Percentiles rank a stretch among this genome's conserved stretches.
These are phyloP conservation scores for Nematopogon swammerdamellus DNA, from an alignment of 2,888 invertebrate genomes.

Conservation along the genomic window DNA sequence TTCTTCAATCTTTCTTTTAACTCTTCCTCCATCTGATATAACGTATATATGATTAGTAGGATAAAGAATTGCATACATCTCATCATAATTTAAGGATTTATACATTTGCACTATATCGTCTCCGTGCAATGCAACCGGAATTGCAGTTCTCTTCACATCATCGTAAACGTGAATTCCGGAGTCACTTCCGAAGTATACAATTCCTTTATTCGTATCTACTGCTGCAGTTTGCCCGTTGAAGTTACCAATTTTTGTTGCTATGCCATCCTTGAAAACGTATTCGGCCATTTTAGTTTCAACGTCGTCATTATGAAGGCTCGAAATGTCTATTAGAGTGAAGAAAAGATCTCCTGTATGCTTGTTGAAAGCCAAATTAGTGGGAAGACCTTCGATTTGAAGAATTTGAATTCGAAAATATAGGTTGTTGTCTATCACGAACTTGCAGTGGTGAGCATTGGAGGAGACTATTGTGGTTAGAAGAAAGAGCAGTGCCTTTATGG, in stretches of 20 bases:
- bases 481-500: too few relatives aligned
- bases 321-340: slow-evolving; percentile 41
- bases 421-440: too few relatives aligned
- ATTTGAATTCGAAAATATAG: slow-evolving; percentile 28
- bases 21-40: slow-evolving; percentile 28
- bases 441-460: too few relatives aligned
- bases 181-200: slow-evolving; percentile 37
- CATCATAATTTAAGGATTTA: slow-evolving; percentile 25
- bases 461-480: too few relatives aligned
- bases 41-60: slow-evolving; percentile 37
- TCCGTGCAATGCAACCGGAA: slow-evolving; percentile 29
- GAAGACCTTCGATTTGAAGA: slow-evolving; percentile 38
- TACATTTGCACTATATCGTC: slow-evolving; percentile 43
- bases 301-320: slow-evolving; percentile 35
- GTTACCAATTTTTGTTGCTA: slow-evolving; percentile 32
- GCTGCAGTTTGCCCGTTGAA: slow-evolving; percentile 40
- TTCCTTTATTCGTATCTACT: slow-evolving; percentile 27
- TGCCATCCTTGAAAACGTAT: slow-evolving; percentile 29
- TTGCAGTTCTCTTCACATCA: slow-evolving; percentile 26
- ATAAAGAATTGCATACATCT: slow-evolving; percentile 32
- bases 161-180: slow-evolving; percentile 33
- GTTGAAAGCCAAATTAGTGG: slow-evolving; percentile 36
- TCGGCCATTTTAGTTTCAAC: slow-evolving; percentile 47
- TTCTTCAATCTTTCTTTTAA: slow-evolving; percentile 28
- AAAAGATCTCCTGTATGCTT: slow-evolving; percentile 28